Evolutionary conservation across 2,797 vertebrate genomes (phyloP).

Genomic region (Melanotaenia parkinsoni): DNA sequence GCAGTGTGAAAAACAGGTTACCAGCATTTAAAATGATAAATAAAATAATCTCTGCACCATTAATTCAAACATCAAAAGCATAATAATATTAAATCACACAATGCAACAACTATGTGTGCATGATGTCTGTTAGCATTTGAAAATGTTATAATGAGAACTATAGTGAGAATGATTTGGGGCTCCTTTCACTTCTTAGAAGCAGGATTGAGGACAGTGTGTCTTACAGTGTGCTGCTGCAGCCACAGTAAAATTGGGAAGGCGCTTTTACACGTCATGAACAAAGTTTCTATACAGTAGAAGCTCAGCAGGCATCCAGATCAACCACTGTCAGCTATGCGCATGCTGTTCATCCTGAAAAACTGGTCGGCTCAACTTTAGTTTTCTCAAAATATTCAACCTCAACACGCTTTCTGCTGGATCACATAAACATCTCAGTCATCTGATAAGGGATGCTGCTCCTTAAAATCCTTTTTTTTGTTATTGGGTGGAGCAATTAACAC

Average conservation of each 20-base stretch:
- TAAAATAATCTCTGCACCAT: conserved; percentile 67
- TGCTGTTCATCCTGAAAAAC: neutral
- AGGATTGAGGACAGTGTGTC: neutral
- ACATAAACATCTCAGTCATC: conserved; percentile 54
- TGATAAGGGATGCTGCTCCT: conserved; percentile 12
- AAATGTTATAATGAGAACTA: neutral
- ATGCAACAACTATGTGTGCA: conserved; percentile 52
- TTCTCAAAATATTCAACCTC: neutral
- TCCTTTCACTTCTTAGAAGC: neutral
- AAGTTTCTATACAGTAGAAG: neutral
- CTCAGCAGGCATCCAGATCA: too few species aligned
- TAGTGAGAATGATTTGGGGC: neutral
- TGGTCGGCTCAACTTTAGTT: neutral
- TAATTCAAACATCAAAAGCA: conserved; percentile 68
- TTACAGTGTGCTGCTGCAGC: neutral
- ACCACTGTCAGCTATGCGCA: too few species aligned
- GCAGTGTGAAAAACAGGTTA: conserved; percentile 39
- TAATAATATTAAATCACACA: conserved; percentile 59
- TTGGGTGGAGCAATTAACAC: conserved; percentile 14
- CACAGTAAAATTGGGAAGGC: neutral
- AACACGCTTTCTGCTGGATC: conserved; percentile 11
- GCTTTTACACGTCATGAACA: neutral
- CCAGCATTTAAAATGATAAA: conserved; percentile 72
- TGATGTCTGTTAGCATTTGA: conserved; percentile 21
- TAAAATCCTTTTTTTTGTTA: neutral